These are phyloP conservation scores for Sarcophaga variegata DNA, from an alignment of 2,888 invertebrate species.

Conservation along the genomic window DNA sequence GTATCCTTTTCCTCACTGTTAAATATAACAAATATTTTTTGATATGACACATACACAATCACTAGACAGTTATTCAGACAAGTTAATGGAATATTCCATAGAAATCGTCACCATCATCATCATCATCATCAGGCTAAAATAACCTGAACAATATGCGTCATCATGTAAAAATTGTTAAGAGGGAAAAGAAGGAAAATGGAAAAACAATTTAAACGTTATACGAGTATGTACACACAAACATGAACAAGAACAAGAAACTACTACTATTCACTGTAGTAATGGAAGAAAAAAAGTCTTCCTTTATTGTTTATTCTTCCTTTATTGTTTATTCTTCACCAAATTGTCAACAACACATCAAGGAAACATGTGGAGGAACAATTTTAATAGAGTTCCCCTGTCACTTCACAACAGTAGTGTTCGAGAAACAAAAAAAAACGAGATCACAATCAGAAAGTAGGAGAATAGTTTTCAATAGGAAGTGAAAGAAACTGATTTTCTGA, in stretches of 20 bases:
- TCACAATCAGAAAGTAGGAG: not conserved
- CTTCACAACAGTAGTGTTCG: not conserved
- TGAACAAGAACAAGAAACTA: not conserved
- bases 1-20: not conserved
- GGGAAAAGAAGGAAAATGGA: not conserved
- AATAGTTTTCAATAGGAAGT: not conserved
- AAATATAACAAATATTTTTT: not conserved
- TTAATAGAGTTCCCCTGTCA: not conserved
- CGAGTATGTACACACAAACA: not conserved
- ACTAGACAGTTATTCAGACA: not conserved
- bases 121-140: not conserved
- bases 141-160: not conserved
- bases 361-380: conserved; percentile 9
- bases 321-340: conserved; percentile 41
- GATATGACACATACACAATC: not conserved
- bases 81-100: not conserved
- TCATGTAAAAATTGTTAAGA: conserved; percentile 7
- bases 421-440: too few species aligned
- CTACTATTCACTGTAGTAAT: not conserved
- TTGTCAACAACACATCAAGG: conserved; percentile 53
- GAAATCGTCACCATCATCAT: not conserved
- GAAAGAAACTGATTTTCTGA: not conserved
- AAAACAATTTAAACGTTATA: conserved; percentile 39
- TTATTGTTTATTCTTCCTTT: conserved; percentile 42
- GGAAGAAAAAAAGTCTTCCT: not conserved